Evolutionary conservation across 2,113 vertebrate species (phyloP).

Genomic region (Gymnarchus niloticus): DNA sequence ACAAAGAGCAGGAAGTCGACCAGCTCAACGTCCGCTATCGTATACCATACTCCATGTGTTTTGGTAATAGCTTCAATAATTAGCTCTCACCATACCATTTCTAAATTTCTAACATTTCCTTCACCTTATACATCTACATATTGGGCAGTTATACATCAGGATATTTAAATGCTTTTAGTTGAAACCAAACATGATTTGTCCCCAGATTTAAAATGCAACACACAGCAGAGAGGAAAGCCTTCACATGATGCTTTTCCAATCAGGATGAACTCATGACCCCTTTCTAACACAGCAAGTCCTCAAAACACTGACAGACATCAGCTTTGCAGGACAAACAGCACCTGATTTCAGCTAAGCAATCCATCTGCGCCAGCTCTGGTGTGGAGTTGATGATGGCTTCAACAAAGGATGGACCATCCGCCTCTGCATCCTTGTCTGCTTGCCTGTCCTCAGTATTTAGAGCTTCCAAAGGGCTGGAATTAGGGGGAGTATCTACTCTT

Average conservation of each 20-base stretch:
- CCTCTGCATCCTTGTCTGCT: constrained; percentile 10
- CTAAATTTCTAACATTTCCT: background rate
- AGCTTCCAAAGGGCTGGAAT: constrained; percentile 37
- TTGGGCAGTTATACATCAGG: background rate
- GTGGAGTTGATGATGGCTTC: constrained; percentile 63
- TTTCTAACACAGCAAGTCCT: too few relatives aligned
- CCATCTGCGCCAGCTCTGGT: constrained; percentile 59
- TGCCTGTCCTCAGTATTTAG: constrained; percentile 31
- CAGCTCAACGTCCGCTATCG: background rate
- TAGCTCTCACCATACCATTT: background rate
- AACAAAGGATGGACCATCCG: constrained; percentile 46
- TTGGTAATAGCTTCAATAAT: too few relatives aligned
- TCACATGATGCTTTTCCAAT: background rate
- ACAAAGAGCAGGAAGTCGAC: background rate
- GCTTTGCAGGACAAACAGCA: constrained; percentile 23
- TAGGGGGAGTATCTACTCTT: constrained; percentile 42
- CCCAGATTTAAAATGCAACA: background rate
- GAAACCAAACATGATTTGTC: background rate
- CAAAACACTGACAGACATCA: background rate
- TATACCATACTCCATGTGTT: too few relatives aligned
- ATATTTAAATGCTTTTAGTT: background rate
- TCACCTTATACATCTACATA: background rate
- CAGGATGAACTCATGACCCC: background rate
- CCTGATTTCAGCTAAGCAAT: constrained; percentile 46
- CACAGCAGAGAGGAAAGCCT: background rate